Conservation (phyloP, 2,888 invertebrate genomes). For the Esperia sulphurella region DNA sequence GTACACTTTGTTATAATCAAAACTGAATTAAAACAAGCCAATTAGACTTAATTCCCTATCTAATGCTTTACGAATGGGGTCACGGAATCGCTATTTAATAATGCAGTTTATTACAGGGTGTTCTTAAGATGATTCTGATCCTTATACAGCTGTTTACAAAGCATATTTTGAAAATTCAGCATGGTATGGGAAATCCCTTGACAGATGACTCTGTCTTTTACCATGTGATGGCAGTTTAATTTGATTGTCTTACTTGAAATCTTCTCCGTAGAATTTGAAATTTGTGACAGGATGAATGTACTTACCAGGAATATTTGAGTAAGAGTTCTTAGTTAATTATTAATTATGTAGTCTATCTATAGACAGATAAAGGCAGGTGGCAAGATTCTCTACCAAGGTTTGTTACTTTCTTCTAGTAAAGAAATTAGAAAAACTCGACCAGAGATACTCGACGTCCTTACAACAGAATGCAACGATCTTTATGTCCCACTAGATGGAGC, state of each 20-base stretch:
- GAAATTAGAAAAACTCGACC: no score
- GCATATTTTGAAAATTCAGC: slow-evolving; percentile 6
- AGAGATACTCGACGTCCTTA: no score
- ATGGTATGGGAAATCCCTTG: slow-evolving; percentile 35
- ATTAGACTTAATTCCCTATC: slow-evolving; percentile 61
- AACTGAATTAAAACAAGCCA: slow-evolving; percentile 75
- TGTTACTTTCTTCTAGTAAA: no score
- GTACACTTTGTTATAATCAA: slow-evolving; percentile 69
- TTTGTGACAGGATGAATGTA: no score
- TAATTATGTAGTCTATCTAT: no score
- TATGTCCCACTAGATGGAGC: no score
- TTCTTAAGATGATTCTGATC: neutral
- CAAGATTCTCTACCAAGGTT: no score
- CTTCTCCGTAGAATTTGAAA: slow-evolving; percentile 5
- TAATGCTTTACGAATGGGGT: slow-evolving; percentile 71
- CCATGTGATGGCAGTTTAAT: slow-evolving; percentile 47
- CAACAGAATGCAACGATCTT: no score
- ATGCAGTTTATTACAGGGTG: slow-evolving; percentile 52
- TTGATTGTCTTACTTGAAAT: slow-evolving; percentile 49
- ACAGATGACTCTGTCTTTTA: slow-evolving; percentile 49
- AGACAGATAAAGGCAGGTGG: no score
- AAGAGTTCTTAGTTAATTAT: no score
- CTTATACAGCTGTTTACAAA: slow-evolving; percentile 12
- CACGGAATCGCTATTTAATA: slow-evolving; percentile 65
- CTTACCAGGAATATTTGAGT: no score